A percentile compares a stretch with the other conserved stretches of the same genome.
phyloP scores from a whole-genome alignment of 2,113 vertebrate genomes.

The Grus americana region DNA sequence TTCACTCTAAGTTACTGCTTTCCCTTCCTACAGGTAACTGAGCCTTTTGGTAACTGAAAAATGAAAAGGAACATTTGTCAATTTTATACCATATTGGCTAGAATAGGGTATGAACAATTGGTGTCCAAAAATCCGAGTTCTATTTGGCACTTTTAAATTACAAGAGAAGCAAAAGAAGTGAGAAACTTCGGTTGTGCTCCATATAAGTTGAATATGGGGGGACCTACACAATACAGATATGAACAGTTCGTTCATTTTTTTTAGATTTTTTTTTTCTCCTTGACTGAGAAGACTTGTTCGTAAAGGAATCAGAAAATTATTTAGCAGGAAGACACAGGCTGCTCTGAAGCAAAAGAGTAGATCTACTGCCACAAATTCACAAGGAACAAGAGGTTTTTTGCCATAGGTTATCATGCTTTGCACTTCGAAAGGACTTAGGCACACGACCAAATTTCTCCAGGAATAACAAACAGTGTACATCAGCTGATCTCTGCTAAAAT shows the following conservation, averaged over 20 bases:
- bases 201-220: neutral
- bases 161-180: neutral
- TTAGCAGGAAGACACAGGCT: neutral
- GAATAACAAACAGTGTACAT: slow-evolving; percentile 6
- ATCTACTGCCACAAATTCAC: neutral
- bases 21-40: neutral
- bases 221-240: neutral
- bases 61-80: neutral
- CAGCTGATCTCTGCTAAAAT: slow-evolving; percentile 30
- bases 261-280: neutral
- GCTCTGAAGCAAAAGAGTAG: neutral
- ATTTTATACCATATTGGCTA: neutral
- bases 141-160: neutral
- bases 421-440: neutral
- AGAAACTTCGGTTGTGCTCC: neutral
- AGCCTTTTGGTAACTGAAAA: neutral
- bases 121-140: neutral
- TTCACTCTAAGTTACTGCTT: neutral
- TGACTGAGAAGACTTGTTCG: neutral
- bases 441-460: neutral
- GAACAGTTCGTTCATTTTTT: neutral
- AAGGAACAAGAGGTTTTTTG: neutral
- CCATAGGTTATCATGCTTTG: neutral
- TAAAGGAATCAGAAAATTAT: neutral
- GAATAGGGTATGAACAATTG: neutral